These are phyloP conservation scores for Amazona finschi DNA, from an alignment of 2,797 vertebrate genomes.

Conservation along the genomic window DNA sequence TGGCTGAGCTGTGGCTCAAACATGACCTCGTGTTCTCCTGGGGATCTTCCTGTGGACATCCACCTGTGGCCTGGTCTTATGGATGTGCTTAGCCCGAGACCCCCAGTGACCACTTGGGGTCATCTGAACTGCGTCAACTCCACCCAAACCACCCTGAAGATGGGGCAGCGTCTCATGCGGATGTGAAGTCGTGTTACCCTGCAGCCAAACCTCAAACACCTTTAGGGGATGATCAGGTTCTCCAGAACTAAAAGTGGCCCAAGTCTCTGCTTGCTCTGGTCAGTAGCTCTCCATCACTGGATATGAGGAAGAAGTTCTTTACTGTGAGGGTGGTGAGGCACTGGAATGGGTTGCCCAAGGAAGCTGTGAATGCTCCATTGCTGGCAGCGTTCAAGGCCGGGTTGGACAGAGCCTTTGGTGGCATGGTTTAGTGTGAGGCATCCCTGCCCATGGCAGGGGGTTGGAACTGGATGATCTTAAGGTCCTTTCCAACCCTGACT, in stretches of 20 bases:
- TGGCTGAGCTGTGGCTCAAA: fast-evolving
- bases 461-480: no score
- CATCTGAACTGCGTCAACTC: background rate
- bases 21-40: fast-evolving
- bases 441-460: no score
- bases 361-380: no score
- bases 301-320: no score
- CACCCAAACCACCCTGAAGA: background rate
- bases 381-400: no score
- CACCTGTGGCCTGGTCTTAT: fast-evolving
- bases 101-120: background rate
- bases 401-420: no score
- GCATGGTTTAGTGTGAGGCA: no score
- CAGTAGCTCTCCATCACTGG: background rate
- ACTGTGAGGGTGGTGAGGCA: no score
- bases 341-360: no score
- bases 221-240: background rate
- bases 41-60: background rate
- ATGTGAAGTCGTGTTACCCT: no score
- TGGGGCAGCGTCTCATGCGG: background rate
- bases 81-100: background rate
- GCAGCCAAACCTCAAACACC: background rate
- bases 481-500: no score
- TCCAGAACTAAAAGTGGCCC: background rate
- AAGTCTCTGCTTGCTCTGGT: background rate